phyloP scores from a whole-genome alignment of 2,113 vertebrate genomes.

The Elachura formosa region DNA sequence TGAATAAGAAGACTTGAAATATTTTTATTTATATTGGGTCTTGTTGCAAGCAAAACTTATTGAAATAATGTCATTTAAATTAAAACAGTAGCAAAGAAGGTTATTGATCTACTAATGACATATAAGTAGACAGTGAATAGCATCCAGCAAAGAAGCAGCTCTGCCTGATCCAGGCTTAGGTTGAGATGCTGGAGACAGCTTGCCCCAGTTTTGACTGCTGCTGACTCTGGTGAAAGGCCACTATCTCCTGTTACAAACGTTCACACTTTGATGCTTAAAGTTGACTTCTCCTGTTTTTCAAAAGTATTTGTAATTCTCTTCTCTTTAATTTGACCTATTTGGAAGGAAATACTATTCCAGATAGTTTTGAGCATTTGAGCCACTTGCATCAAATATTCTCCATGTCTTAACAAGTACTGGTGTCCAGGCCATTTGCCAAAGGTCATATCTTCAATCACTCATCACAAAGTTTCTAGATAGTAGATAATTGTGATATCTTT shows the following conservation, averaged over 20 bases:
- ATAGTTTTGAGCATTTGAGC: background rate
- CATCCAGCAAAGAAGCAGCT: background rate
- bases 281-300: background rate
- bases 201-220: background rate
- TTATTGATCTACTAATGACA: background rate
- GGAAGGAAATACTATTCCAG: background rate
- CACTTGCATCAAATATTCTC: background rate
- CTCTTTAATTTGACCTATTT: background rate
- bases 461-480: background rate
- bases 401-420: background rate
- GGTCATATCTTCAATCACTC: background rate
- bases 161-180: background rate
- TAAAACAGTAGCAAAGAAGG: background rate
- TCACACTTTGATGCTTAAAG: background rate
- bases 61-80: background rate
- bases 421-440: background rate
- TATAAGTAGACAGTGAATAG: background rate
- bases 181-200: background rate
- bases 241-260: background rate
- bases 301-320: background rate
- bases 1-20: background rate
- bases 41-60: background rate
- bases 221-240: background rate
- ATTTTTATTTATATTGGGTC: background rate
- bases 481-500: background rate